Percentiles rank a stretch among this genome's conserved stretches.
These are phyloP conservation scores for Microcebus griseorufus DNA, from an alignment of 2,113 vertebrate genomes.

Conservation along the genomic window DNA sequence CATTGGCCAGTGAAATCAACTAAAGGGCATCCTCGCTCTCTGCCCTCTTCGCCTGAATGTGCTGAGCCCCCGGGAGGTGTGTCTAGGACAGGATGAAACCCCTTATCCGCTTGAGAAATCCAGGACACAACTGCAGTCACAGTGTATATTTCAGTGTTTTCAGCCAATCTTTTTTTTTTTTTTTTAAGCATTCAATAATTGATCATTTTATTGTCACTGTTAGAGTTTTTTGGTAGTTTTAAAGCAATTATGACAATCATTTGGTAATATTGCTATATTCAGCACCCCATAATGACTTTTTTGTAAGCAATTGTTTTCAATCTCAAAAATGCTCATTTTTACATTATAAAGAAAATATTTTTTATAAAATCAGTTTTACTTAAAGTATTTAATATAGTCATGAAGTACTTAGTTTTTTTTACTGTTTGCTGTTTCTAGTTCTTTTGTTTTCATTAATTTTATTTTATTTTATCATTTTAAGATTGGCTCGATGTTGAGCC, in stretches of 20 bases:
- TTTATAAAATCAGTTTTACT: conserved; percentile 29
- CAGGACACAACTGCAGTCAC: background rate
- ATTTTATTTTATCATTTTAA: too few species aligned
- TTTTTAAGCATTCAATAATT: background rate
- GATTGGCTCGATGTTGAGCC: background rate
- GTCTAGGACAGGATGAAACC: background rate
- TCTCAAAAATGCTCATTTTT: conserved; percentile 30
- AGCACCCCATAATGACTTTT: background rate
- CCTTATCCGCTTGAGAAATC: background rate
- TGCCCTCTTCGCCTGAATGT: background rate
- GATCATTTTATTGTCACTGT: background rate
- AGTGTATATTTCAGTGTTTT: background rate
- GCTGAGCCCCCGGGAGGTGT: too few species aligned
- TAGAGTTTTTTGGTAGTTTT: background rate
- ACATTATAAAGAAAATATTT: conserved; percentile 33
- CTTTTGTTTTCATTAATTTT: too few species aligned
- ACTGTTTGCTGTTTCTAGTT: background rate
- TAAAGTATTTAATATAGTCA: background rate
- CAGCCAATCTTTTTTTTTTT: background rate
- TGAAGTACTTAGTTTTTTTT: conserved; percentile 1
- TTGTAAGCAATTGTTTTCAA: background rate
- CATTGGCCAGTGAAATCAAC: background rate
- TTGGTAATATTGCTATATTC: background rate
- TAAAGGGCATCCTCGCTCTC: background rate
- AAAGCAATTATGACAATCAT: conserved; percentile 12